Base-by-base conservation (phyloP, 92 coral and sea anemone species). In the Heliopora coerulea region DNA sequence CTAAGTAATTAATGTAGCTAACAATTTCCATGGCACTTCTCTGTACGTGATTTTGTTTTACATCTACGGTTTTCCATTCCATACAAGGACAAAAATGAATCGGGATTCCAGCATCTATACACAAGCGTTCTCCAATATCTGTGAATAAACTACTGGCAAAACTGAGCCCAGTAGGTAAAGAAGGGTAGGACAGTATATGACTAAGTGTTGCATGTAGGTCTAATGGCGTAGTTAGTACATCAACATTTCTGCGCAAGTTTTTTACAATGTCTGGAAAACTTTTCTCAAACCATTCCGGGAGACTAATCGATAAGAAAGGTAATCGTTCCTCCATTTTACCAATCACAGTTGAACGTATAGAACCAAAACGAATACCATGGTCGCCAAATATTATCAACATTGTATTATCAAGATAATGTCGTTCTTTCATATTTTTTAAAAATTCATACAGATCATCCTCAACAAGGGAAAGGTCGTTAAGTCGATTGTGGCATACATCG, bases 251-350 rank as follows among this genome's bases (percentile, higher is more conserved):
- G 56, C 74, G 80, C 34, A 89, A 79, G 50, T 75, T 83, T 13
- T 58, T 32, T 0, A 76, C 30, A 34, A 74, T 59, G 54, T 79
- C 73, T n/a, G 80, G 59, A 28, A 83, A 33, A 13, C 19, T 26
- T 63, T 81, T 80, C 33, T 90, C 86, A 3, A 82, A 81, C 49
- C 83, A 81, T 0, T 79, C 80, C 21, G 96, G 96, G 27, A 86
- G 37, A 17, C 89, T 79, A n/a, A 86, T 81, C 12, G 96, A 83
- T 18, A 89, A 79, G 49, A 75, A 86, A 20, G 96, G 96, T 77
- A 83, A 82, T 25, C 96, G 70, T 80, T 89, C 96, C 58, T 89
- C 96, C 62, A 89, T 68, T 52, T 89, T 89, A 15, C 96, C 96
- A 72, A 86, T 83, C n/a, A 89, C 81, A 17, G 86, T 67, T 29